Evolutionary conservation across 2,888 invertebrate species (phyloP), one percentile per base, ranked within the genome.

Genomic region (Tipula vernalis): DNA sequence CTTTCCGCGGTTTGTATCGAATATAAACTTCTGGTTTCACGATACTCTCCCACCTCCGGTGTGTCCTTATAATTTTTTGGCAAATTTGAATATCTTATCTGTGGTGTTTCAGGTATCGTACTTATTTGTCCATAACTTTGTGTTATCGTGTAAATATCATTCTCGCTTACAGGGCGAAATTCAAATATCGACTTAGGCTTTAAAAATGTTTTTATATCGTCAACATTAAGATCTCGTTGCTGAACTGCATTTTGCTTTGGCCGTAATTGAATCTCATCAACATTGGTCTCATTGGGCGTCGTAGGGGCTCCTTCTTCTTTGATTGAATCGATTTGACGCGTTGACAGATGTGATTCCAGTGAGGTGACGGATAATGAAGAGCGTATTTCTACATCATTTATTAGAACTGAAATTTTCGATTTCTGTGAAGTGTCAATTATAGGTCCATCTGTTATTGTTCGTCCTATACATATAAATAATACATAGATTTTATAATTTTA

Each of bases 1-100:
- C 89, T 90, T 83, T 93, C 93, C 0, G 93, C 92, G 84, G 93
- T 92, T 89, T 93, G 93, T 87, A 93, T 93, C 15, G 91, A 91
- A 86, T 91, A 91, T 5, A 92, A 89, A 88, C 91, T 91, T 87
- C 90, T 90, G 3, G 91, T 90, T 41, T 91, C 91, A 18, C 90
- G 90, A 87, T 92, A 92, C 87, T 91, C 91, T 57, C 91, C 91
- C n/a, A 92, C 90, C 8, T 91, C 91, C 2, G 92, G 92, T 1
- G 92, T 91, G 42, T 91, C 91, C 87, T 90, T 91, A 88, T 91
- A 92, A 87, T 91, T 91, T 88, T 92, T 92, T 44, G 92, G 92
- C 87, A 92, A 88, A 87, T 90, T 90, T 86, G 90, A 90, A 87
- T 90, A 92, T 12, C 92, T 91, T 87, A 92, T 92, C 12, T 91